Evolutionary conservation across 2,797 vertebrate genomes (phyloP).

Genomic region (Halcyon chelicuti): DNA sequence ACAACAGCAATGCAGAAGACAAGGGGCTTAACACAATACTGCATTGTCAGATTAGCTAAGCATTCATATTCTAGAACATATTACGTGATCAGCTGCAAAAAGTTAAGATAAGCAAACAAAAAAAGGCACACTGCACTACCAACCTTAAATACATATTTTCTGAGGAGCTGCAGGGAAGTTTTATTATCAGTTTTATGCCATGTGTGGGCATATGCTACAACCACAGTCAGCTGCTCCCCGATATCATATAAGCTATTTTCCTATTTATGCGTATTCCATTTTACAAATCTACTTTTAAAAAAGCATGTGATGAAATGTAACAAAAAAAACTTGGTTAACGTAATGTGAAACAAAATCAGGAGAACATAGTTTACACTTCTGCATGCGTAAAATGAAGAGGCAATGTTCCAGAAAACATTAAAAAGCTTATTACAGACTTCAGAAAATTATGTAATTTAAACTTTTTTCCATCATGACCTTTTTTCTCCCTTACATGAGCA

Average conservation of each 20-base stretch:
- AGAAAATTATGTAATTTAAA: neutral
- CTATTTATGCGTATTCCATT: neutral
- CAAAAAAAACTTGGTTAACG: neutral
- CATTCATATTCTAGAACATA: neutral
- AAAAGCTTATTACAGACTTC: neutral
- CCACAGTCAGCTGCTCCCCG: neutral
- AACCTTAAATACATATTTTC: neutral
- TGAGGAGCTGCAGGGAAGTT: neutral
- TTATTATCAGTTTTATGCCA: neutral
- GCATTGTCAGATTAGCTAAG: neutral
- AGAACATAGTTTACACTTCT: neutral
- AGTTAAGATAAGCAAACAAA: neutral
- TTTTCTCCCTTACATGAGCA: neutral
- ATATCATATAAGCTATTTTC: neutral
- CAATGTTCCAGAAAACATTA: neutral
- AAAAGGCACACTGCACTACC: neutral
- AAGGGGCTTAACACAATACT: neutral
- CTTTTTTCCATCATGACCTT: neutral
- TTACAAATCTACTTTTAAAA: neutral
- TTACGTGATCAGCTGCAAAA: neutral
- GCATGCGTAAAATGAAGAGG: neutral
- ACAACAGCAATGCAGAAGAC: neutral
- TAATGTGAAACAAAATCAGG: neutral
- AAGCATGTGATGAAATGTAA: neutral
- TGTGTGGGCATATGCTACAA: neutral